phyloP scores from a whole-genome alignment of 2,888 invertebrate species.

The Schizotus pectinicornis region DNA sequence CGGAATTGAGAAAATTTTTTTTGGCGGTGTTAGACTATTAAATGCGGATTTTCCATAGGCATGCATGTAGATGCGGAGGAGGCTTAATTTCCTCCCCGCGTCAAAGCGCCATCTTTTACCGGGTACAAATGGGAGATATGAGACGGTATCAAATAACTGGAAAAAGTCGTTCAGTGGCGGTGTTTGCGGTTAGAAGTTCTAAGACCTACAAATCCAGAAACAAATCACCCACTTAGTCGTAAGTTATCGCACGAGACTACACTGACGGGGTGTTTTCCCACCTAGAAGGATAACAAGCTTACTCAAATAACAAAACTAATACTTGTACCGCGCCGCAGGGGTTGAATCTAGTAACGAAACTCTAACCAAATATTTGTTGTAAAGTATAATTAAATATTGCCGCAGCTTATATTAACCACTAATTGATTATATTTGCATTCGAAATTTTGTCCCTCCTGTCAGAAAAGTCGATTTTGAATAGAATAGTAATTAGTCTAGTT shows the following conservation, averaged over 20 bases:
- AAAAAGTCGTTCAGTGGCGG: background rate
- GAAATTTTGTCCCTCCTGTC: too few relatives aligned
- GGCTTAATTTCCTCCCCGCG: background rate
- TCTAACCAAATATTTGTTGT: constrained; percentile 24
- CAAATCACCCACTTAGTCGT: constrained; percentile 29
- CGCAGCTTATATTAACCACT: constrained; percentile 17
- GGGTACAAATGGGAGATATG: background rate
- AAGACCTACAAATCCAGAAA: constrained; percentile 22
- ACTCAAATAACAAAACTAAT: constrained; percentile 32
- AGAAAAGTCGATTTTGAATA: background rate
- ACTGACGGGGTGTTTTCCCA: constrained; percentile 23
- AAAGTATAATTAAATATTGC: constrained; percentile 24
- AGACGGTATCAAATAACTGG: background rate
- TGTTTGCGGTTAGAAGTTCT: constrained; percentile 20
- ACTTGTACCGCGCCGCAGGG: constrained; percentile 10
- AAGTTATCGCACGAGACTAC: constrained; percentile 27
- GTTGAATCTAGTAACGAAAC: constrained; percentile 17
- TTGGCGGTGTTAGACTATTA: background rate
- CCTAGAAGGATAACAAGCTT: constrained; percentile 29
- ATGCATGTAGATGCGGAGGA: background rate
- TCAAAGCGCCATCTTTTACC: too few relatives aligned
- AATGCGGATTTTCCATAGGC: background rate
- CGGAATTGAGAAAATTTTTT: background rate
- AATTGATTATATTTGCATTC: constrained; percentile 20
- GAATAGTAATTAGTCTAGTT: background rate